Conservation (phyloP, 2,888 invertebrate species). For the Phortica okadai region DNA sequence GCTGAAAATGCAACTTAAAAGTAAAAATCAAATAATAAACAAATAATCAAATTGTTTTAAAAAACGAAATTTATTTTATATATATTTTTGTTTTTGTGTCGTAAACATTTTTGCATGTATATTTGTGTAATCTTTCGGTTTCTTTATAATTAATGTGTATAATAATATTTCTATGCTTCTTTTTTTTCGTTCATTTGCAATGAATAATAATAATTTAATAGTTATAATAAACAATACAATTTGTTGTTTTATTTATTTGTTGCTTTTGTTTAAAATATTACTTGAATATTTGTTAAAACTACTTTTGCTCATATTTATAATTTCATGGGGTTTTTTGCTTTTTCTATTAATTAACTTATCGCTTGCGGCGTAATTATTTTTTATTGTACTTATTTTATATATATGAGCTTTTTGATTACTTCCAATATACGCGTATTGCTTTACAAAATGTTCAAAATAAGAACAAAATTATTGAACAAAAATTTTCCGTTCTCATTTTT, state of each 20-base stretch:
- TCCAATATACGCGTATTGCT: conserved; percentile 10
- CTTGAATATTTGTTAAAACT: not conserved
- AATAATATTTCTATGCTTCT: conserved; percentile 22
- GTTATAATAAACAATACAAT: not conserved
- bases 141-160: conserved; percentile 15
- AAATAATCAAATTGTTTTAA: not conserved
- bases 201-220: conserved; percentile 39
- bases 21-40: not conserved
- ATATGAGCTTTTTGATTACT: conserved; percentile 32
- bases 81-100: conserved; percentile 34
- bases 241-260: not conserved
- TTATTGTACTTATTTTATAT: conserved; percentile 28
- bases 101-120: conserved; percentile 30
- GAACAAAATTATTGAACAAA: not conserved
- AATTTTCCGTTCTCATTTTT: not conserved
- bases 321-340: not conserved
- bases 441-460: conserved; percentile 11
- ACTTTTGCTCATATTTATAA: not conserved
- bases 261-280: conserved; percentile 12
- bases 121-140: conserved; percentile 35
- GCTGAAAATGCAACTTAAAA: not conserved
- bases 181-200: conserved; percentile 43
- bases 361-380: conserved; percentile 34
- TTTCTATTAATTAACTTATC: conserved; percentile 8
- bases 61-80: conserved; percentile 30